These are phyloP conservation scores for Leucophenga varia DNA, from an alignment of 1,140 invertebrate genomes.

Conservation along the genomic window DNA sequence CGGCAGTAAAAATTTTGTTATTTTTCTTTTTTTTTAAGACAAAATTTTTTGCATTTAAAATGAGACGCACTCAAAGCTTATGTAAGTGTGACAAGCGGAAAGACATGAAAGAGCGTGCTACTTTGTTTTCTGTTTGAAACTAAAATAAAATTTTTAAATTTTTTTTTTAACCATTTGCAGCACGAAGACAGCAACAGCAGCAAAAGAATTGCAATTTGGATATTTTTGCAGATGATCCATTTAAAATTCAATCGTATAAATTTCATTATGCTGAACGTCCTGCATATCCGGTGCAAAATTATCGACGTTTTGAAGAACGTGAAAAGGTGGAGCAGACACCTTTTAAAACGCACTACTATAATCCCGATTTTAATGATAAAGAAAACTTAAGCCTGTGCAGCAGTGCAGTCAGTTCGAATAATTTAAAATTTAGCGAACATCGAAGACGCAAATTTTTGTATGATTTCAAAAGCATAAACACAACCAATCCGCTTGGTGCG, in stretches of 20 bases:
- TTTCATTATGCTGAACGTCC: slow-evolving; percentile 48
- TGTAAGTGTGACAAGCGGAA: too few relatives aligned
- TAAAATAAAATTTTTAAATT: too few relatives aligned
- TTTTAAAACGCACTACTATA: slow-evolving; percentile 41
- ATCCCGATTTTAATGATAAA: slow-evolving; percentile 27
- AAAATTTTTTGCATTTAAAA: slow-evolving; percentile 32
- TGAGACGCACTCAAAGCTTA: slow-evolving; percentile 18
- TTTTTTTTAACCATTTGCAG: too few relatives aligned
- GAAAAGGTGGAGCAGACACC: slow-evolving; percentile 30
- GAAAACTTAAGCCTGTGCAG: neutral
- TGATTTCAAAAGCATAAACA: slow-evolving; percentile 11
- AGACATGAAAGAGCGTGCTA: too few relatives aligned
- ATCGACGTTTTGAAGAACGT: slow-evolving; percentile 17
- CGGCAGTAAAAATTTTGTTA: too few relatives aligned
- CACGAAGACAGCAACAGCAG: too few relatives aligned
- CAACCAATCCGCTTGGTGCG: neutral
- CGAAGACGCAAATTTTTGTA: slow-evolving; percentile 23
- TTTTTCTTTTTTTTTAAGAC: too few relatives aligned
- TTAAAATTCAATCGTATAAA: slow-evolving; percentile 49
- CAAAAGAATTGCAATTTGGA: too few relatives aligned
- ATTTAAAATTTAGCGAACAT: slow-evolving; percentile 22
- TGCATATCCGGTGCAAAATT: slow-evolving; percentile 21
- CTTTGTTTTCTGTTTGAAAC: too few relatives aligned
- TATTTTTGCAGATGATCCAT: slow-evolving; percentile 40
- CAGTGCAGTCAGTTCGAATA: too few relatives aligned